Evolutionary conservation across 2,113 vertebrate species (phyloP).

Genomic region (Triplophysa tibetana): DNA sequence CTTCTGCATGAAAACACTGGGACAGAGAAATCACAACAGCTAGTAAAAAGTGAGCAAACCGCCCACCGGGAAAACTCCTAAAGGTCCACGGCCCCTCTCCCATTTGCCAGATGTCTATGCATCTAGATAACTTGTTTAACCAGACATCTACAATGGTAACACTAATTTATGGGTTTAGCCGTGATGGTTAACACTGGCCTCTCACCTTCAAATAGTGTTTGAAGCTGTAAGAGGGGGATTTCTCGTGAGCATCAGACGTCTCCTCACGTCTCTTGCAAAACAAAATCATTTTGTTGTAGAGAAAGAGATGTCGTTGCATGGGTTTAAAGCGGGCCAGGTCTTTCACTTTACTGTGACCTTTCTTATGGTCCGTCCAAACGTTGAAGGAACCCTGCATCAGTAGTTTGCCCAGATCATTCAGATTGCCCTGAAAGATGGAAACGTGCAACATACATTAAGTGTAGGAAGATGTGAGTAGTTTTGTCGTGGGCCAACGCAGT

Average conservation of each 20-base stretch:
- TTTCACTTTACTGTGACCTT: slow-evolving; percentile 92
- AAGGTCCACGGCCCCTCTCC: too few species aligned
- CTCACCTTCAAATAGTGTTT: slow-evolving; percentile 91
- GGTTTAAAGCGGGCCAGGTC: slow-evolving; percentile 94
- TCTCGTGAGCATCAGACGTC: slow-evolving; percentile 83
- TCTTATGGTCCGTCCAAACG: slow-evolving; percentile 92
- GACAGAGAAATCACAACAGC: too few species aligned
- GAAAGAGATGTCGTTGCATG: slow-evolving; percentile 93
- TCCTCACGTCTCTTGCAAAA: slow-evolving; percentile 95
- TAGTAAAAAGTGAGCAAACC: too few species aligned
- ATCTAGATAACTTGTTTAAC: too few species aligned
- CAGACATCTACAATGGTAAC: too few species aligned
- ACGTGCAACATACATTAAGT: not conserved
- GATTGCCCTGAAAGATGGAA: slow-evolving; percentile 75
- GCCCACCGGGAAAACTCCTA: too few species aligned
- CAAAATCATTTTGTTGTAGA: slow-evolving; percentile 87
- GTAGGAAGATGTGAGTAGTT: too few species aligned
- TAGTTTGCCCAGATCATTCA: slow-evolving; percentile 87
- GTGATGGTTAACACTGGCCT: not conserved
- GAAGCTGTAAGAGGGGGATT: slow-evolving; percentile 89
- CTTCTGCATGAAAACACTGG: too few species aligned
- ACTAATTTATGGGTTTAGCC: not conserved
- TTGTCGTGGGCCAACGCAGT: too few species aligned
- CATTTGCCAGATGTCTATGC: too few species aligned
- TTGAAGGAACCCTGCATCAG: slow-evolving; percentile 90